Base-by-base conservation (phyloP, 35 echinoderm and acorn worm genomes). In the Heliocidaris erythrogramma region DNA sequence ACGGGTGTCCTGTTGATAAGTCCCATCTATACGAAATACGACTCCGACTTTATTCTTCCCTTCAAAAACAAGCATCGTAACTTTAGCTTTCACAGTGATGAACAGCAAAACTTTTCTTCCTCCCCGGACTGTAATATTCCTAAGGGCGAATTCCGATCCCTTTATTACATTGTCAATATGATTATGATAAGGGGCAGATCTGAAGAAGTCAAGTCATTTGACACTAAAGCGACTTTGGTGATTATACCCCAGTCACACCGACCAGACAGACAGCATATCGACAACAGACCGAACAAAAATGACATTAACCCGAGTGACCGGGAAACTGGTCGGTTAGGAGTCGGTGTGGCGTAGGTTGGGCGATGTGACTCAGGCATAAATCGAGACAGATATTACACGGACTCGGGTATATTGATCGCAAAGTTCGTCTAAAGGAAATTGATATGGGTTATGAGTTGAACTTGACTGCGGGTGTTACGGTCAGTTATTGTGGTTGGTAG, bases 361-460 rank as follows among this genome's bases (percentile, higher is more conserved):
- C 35, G 35, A 3, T 42, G 35, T 42, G 35, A 42, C 35, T 42
- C 18, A 35, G 87, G 30, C 7, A 89, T 89, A 89, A 48, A 47
- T 89, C 30, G 30, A 48, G 32, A 89, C 31, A 89, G 18, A 89
- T 89, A 89, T 32, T 4, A 48, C 18, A 78, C 65, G 32, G 87
- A 13, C 31, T 30, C 6, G 16, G 47, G 13, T 48, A 48, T 47
- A 89, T 32, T 89, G 31, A 89, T 32, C 24, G 31, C 47, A 89
- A 89, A 89, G 87, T 31, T 89, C 31, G 47, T 9, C 47, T 31
- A 48, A 6, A 35, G 87, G 87, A 48, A 89, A 89, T 89, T 89
- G 87, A 89, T 89, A 89, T 89, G 87, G 87, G 87, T 89, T 89
- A 0, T 89, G 87, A 89, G 87, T 32, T 17, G 87, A 48, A 89